Evolutionary conservation across 2,797 vertebrate genomes (phyloP).

Genomic region (Falco biarmicus): DNA sequence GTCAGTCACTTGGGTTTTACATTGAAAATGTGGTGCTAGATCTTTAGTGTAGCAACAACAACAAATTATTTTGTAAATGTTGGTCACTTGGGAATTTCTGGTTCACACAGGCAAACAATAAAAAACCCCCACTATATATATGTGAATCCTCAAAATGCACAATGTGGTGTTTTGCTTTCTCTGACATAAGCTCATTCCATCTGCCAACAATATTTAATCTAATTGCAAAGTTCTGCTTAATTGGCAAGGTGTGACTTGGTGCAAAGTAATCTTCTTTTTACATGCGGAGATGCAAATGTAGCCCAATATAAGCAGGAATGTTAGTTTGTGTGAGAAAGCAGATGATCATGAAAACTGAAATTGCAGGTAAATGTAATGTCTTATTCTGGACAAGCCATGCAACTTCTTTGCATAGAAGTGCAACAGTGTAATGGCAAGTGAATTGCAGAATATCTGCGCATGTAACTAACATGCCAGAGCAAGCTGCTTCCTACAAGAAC

Average conservation of each 20-base stretch:
- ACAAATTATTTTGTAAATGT: background rate
- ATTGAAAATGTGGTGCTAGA: background rate
- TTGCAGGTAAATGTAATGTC: background rate
- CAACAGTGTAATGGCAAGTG: background rate
- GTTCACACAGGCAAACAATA: background rate
- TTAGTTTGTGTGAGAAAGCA: background rate
- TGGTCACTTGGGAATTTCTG: background rate
- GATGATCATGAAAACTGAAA: background rate
- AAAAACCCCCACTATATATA: rapidly evolving
- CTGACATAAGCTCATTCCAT: background rate
- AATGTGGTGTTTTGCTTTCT: background rate
- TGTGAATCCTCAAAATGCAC: background rate
- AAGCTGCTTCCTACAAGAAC: background rate
- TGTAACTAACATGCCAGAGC: background rate
- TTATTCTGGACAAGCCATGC: background rate
- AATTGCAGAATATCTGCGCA: background rate
- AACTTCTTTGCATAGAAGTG: background rate
- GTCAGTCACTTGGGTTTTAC: background rate
- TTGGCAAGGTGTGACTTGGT: background rate
- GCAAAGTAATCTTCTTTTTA: background rate
- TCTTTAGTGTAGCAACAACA: background rate
- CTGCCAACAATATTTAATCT: background rate
- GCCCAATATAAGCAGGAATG: background rate
- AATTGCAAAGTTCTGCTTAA: background rate
- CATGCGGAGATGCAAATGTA: background rate